These are phyloP conservation scores for Pelodiscus sinensis DNA, from an alignment of 2,113 vertebrate genomes.

Conservation along the genomic window DNA sequence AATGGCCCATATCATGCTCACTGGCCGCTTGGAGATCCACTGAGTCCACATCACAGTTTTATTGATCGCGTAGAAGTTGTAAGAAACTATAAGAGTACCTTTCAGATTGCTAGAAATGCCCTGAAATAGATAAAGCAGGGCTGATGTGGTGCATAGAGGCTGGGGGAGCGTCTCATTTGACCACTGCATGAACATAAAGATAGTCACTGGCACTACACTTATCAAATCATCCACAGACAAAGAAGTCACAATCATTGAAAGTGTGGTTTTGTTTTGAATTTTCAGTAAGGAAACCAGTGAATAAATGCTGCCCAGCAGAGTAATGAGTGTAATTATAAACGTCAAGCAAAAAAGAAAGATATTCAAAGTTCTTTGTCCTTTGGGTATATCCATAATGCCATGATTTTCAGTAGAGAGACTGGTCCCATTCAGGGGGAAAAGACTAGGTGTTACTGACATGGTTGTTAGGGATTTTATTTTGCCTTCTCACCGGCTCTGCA, in stretches of 20 bases:
- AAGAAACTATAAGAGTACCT: slow-evolving; percentile 87
- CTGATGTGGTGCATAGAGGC: slow-evolving; percentile 86
- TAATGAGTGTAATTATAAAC: slow-evolving; percentile 79
- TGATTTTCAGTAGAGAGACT: slow-evolving; percentile 69
- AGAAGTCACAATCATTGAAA: slow-evolving; percentile 90
- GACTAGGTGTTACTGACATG: slow-evolving; percentile 69
- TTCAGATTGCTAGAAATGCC: slow-evolving; percentile 94
- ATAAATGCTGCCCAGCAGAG: slow-evolving; percentile 86
- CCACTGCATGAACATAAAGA: slow-evolving; percentile 91
- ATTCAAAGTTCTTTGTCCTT: slow-evolving; percentile 74
- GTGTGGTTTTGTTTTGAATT: slow-evolving; percentile 81
- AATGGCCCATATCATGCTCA: slow-evolving; percentile 81
- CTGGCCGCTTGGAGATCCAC: slow-evolving; percentile 59
- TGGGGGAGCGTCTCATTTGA: slow-evolving; percentile 67
- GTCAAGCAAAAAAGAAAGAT: slow-evolving; percentile 87
- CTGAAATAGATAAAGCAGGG: slow-evolving; percentile 91
- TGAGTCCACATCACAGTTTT: slow-evolving; percentile 57
- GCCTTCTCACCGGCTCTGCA: slow-evolving; percentile 58
- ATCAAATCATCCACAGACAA: slow-evolving; percentile 93
- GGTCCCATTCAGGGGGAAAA: slow-evolving; percentile 81
- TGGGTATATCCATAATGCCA: slow-evolving; percentile 70
- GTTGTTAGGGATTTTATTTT: slow-evolving; percentile 44
- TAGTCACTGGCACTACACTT: slow-evolving; percentile 84
- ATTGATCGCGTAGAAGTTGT: slow-evolving; percentile 89
- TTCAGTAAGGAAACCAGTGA: slow-evolving; percentile 86